Base-by-base conservation (phyloP, 2,888 invertebrate genomes). In the Agonopterix heracliana region DNA sequence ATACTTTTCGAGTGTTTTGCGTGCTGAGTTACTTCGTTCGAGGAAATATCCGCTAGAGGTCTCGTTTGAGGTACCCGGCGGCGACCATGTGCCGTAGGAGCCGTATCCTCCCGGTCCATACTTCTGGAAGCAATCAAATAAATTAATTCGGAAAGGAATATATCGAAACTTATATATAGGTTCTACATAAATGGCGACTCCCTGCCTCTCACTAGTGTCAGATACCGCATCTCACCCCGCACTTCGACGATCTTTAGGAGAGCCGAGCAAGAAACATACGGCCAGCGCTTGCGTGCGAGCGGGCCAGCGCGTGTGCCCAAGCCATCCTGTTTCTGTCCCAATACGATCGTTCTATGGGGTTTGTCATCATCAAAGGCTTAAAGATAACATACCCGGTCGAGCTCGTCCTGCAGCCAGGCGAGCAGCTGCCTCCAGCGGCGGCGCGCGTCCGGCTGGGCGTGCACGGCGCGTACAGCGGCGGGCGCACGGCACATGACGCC, bases 341-440 rank as follows among this genome's bases (percentile, higher is more conserved):
- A n/a, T n/a, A n/a, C n/a, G n/a, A n/a, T n/a, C n/a, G n/a, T n/a
- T n/a, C n/a, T n/a, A n/a, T n/a, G n/a, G n/a, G n/a, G n/a, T n/a
- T n/a, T n/a, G n/a, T n/a, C n/a, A n/a, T n/a, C n/a, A 14, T 14
- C 14, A 1, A 14, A 1, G 14, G 14, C 14, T 14, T 2, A 14
- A 14, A 11, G 34, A 5, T 35, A 54, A 73, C 75, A 73, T 63
- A 92, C 92, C 78, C 93, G 91, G 59, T 98, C 97, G 56, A 98
- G 90, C 81, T 98, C 98, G 75, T 98, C 97, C 76, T 97, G 96
- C 63, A 98, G 91, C 98, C 98, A 98, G 63, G 95, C 94, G 2
- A 98, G 95, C 51, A 98, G 96, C 68, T 93, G 91, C 34, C 92
- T 90, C 97, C 97, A 98, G 72, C 96, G 95, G 47, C 94, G 91